Percentiles rank a stretch among this genome's conserved stretches.
Evolutionary conservation across 1,140 invertebrate species (phyloP).

Genomic region (Drosophila santomea): DNA sequence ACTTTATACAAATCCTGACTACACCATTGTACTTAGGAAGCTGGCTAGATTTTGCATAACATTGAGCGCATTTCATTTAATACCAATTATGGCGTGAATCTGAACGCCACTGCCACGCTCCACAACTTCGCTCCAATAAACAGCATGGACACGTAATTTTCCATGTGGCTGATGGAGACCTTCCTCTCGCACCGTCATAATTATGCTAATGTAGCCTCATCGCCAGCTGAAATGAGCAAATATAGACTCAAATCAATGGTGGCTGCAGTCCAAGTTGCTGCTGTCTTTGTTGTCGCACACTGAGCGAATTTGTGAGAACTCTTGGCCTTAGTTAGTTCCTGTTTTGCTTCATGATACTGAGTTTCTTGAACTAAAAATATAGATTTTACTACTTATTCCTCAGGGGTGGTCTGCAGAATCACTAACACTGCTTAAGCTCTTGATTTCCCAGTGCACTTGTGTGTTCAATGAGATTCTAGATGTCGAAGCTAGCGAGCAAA

Average conservation of each 20-base stretch:
- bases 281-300: slow-evolving; percentile 1
- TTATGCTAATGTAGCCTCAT: slow-evolving; percentile 66
- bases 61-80: slow-evolving; percentile 68
- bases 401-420: no score
- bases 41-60: slow-evolving; percentile 64
- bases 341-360: not conserved
- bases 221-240: slow-evolving; percentile 48
- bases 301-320: not conserved
- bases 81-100: slow-evolving; percentile 58
- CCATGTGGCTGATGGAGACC: slow-evolving; percentile 38
- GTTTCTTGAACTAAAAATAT: not conserved
- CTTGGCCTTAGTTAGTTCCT: not conserved
- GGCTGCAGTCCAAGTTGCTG: slow-evolving; percentile 19
- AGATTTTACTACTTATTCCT: no score
- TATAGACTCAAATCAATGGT: slow-evolving; percentile 62
- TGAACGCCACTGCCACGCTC: slow-evolving; percentile 21
- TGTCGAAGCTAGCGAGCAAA: not conserved
- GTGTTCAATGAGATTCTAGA: slow-evolving; percentile 14
- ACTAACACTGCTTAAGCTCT: no score
- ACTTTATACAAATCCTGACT: not conserved
- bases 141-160: slow-evolving; percentile 53
- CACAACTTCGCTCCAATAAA: slow-evolving; percentile 29
- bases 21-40: not conserved
- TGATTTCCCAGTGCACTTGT: slow-evolving; percentile 11
- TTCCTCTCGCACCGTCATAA: slow-evolving; percentile 41